Evolutionary conservation across 1,140 invertebrate species (phyloP).

Genomic region (Drosophila pseudoobscura): DNA sequence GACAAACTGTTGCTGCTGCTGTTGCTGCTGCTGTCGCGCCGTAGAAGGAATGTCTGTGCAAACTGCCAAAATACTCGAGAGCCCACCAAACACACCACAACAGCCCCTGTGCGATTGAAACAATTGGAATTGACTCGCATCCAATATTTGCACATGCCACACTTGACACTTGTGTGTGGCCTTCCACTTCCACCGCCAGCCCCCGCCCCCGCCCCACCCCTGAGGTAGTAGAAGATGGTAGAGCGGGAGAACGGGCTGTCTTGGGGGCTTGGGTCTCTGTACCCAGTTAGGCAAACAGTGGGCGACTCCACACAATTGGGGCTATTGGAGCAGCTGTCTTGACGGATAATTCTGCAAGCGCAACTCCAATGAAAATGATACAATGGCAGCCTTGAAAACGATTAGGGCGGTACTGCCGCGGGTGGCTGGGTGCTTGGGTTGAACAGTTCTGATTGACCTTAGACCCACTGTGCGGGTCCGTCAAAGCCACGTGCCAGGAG

Average conservation of each 20-base stretch:
- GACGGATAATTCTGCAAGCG: conserved; percentile 27
- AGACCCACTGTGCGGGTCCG: conserved; percentile 23
- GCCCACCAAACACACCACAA: conserved; percentile 1
- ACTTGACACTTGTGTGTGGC: conserved; percentile 24
- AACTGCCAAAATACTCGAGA: conserved; percentile 13
- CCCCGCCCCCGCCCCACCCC: too few relatives aligned
- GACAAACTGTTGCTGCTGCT: conserved; percentile 12
- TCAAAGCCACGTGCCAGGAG: conserved; percentile 26
- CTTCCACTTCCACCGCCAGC: conserved; percentile 5
- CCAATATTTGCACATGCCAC: conserved; percentile 58
- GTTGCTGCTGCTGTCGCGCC: too few relatives aligned
- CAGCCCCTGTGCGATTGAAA: conserved; percentile 6
- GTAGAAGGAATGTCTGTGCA: conserved; percentile 35
- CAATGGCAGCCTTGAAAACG: too few relatives aligned
- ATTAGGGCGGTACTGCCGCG: too few relatives aligned
- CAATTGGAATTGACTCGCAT: conserved; percentile 34
- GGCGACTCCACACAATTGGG: conserved; percentile 36
- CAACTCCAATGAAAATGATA: conserved; percentile 43
- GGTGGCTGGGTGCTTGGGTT: too few relatives aligned
- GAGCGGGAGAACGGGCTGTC: too few relatives aligned
- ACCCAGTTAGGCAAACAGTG: conserved; percentile 21
- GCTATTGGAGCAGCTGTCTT: conserved; percentile 37
- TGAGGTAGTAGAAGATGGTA: too few relatives aligned
- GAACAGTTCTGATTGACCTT: conserved; percentile 16
- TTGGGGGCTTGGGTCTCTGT: too few relatives aligned